phyloP scores from a whole-genome alignment of 2,113 vertebrate species.

The Poeciliopsis turrubarensis region DNA sequence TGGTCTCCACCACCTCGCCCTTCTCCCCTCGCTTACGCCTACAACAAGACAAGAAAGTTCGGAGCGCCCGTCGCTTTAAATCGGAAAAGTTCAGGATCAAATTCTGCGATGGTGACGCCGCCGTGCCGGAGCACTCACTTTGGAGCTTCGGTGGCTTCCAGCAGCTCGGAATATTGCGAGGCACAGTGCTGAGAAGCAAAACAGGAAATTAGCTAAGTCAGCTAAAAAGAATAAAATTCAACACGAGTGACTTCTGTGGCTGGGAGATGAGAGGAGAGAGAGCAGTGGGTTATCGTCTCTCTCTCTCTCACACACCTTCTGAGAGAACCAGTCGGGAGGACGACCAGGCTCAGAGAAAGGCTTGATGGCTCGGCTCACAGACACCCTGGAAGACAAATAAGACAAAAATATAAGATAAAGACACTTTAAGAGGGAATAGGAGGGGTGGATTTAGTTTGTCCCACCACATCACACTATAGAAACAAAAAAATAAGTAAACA shows the following conservation, averaged over 20 bases:
- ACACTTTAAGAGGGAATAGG: too few relatives aligned
- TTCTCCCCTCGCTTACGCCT: slow-evolving; percentile 98
- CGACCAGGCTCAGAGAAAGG: slow-evolving; percentile 96
- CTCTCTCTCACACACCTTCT: slow-evolving; percentile 83
- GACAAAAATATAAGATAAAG: too few relatives aligned
- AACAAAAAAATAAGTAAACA: too few relatives aligned
- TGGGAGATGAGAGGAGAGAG: background rate
- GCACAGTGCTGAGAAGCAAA: slow-evolving; percentile 90
- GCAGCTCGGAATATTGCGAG: slow-evolving; percentile 96
- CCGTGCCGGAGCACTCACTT: slow-evolving; percentile 84
- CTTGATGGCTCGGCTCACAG: slow-evolving; percentile 98
- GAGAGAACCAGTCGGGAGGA: slow-evolving; percentile 98
- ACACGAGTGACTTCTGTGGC: background rate
- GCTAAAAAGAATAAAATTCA: background rate
- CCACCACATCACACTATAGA: too few relatives aligned
- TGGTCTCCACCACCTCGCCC: slow-evolving; percentile 98
- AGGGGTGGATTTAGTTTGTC: too few relatives aligned
- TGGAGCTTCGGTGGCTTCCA: slow-evolving; percentile 97
- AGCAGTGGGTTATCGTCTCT: slow-evolving; percentile 1
- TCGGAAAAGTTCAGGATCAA: background rate
- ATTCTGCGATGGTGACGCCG: background rate
- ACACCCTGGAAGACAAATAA: slow-evolving; percentile 84
- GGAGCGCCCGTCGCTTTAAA: background rate
- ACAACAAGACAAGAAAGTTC: background rate
- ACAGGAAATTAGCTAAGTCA: slow-evolving; percentile 15